Conservation (phyloP, 2,113 vertebrate genomes). For the Atrichornis clamosus region DNA sequence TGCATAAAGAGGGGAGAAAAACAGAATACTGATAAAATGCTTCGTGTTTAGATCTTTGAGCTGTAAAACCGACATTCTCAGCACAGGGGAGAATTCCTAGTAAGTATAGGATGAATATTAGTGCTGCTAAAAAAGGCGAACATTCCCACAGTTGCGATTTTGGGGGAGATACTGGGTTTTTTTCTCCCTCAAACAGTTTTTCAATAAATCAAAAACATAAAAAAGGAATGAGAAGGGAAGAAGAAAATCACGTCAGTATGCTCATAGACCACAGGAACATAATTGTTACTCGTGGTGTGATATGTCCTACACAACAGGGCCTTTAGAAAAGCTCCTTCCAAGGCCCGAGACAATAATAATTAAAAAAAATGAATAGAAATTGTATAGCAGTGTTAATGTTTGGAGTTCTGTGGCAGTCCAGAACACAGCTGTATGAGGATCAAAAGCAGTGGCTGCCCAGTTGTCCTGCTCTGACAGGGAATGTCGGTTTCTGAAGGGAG, state of each 20-base stretch:
- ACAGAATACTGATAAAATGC: background rate
- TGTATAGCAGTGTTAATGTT: background rate
- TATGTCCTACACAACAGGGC: background rate
- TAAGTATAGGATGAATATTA: background rate
- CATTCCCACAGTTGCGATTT: background rate
- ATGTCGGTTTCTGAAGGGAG: background rate
- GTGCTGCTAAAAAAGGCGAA: constrained; percentile 13
- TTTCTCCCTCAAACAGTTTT: background rate
- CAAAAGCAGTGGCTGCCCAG: background rate
- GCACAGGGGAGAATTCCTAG: background rate
- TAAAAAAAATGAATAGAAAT: background rate
- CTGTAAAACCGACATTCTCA: background rate
- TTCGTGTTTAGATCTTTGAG: background rate
- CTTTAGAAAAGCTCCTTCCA: background rate
- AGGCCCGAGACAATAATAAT: background rate
- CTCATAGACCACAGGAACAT: background rate
- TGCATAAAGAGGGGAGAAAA: background rate
- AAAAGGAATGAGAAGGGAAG: background rate
- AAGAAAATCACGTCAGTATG: background rate
- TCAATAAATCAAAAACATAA: background rate
- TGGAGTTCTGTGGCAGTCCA: background rate
- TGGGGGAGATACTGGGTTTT: background rate
- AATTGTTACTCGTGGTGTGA: background rate
- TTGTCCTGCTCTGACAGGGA: background rate
- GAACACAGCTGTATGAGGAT: background rate